Evolutionary conservation across 1,140 invertebrate genomes (phyloP).

Genomic region (Caerostris darwini): DNA sequence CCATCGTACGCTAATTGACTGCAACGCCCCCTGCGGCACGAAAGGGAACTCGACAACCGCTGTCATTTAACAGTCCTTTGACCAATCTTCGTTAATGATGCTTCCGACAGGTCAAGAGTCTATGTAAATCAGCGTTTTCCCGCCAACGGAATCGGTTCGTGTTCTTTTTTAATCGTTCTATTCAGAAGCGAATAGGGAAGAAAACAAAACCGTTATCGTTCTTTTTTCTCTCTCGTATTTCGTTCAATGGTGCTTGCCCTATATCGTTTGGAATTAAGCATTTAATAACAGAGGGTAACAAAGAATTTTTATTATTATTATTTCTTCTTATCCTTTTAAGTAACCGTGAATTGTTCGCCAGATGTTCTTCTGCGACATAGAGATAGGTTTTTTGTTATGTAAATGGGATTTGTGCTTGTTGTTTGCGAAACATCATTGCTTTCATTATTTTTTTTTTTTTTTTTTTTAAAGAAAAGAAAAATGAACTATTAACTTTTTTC

Average conservation of each 20-base stretch:
- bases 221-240: background rate
- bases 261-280: no score
- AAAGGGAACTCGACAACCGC: slow-evolving; percentile 61
- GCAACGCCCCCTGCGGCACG: slow-evolving; percentile 68
- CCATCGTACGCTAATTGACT: slow-evolving; percentile 63
- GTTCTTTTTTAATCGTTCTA: background rate
- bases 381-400: no score
- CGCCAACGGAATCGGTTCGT: background rate
- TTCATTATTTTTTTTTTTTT: no score
- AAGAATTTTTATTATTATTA: background rate
- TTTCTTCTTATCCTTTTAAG: background rate
- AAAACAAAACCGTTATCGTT: background rate
- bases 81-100: slow-evolving; percentile 44
- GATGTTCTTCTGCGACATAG: no score
- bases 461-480: no score
- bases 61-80: slow-evolving; percentile 46
- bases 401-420: no score
- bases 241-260: no score
- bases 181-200: background rate
- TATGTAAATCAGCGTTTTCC: slow-evolving; percentile 45
- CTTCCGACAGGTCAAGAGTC: slow-evolving; percentile 51
- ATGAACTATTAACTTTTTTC: no score
- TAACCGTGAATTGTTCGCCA: background rate
- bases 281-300: background rate
- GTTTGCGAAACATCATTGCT: no score